phyloP scores from a whole-genome alignment of 2,797 vertebrate genomes.

The Pantherophis vulpinus region DNA sequence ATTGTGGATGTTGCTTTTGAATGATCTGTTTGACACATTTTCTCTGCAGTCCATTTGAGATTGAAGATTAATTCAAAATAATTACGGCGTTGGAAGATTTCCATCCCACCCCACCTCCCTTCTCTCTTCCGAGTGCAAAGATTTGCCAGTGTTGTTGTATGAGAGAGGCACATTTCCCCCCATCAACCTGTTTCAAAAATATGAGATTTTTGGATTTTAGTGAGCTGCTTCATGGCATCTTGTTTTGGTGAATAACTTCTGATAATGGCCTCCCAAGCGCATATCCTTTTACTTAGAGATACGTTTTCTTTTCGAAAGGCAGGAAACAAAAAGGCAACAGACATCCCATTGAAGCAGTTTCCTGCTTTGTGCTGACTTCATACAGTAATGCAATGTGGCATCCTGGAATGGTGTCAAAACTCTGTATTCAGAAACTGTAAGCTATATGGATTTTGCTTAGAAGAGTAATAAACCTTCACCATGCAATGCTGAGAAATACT shows the following conservation, averaged over 20 bases:
- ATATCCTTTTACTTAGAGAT: conserved; percentile 31
- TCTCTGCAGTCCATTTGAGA: not conserved
- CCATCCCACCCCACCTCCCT: not conserved
- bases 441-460: not conserved
- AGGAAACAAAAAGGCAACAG: conserved; percentile 21
- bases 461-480: not conserved
- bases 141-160: conserved; percentile 16
- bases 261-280: not conserved
- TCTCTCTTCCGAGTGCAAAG: not conserved
- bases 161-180: conserved; percentile 6
- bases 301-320: not conserved
- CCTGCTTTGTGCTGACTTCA: not conserved
- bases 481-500: not conserved
- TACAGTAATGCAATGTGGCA: conserved; percentile 11
- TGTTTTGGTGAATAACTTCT: conserved; percentile 1
- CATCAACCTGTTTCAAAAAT: not conserved
- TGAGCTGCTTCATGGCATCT: not conserved
- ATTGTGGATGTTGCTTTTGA: conserved; percentile 16
- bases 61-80: conserved; percentile 23
- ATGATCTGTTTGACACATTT: conserved; percentile 19
- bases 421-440: conserved; percentile 1
- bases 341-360: conserved; percentile 24
- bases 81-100: conserved; percentile 3
- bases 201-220: not conserved
- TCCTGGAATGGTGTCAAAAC: conserved; percentile 4